phyloP scores from a whole-genome alignment of 2,888 invertebrate species.

The Leptodirus hochenwartii region DNA sequence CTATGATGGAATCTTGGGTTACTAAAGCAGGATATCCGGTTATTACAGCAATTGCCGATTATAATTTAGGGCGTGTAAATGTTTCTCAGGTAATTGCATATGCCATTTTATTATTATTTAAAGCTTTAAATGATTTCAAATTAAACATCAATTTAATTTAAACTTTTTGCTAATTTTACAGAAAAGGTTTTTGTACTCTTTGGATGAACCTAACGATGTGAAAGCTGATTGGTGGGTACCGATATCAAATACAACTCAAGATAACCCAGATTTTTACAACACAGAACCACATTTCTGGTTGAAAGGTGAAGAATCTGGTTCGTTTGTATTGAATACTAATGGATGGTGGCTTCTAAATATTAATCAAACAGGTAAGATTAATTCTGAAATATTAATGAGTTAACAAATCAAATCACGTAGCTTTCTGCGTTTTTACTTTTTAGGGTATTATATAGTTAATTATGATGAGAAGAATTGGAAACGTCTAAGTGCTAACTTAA shows the following conservation, averaged over 20 bases:
- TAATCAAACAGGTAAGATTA: constrained; percentile 38
- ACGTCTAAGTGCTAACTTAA: constrained; percentile 31
- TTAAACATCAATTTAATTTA: background rate
- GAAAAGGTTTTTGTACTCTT: constrained; percentile 19
- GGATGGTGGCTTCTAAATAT: constrained; percentile 46
- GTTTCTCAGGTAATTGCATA: constrained; percentile 24
- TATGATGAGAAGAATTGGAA: constrained; percentile 44
- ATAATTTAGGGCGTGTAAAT: constrained; percentile 21
- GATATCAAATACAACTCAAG: constrained; percentile 27
- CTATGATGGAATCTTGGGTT: constrained; percentile 52
- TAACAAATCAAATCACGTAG: constrained; percentile 13
- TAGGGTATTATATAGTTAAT: constrained; percentile 45
- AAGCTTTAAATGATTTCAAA: background rate
- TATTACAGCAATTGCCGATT: constrained; percentile 32
- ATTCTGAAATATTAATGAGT: background rate
- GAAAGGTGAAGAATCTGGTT: constrained; percentile 22
- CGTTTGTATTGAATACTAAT: constrained; percentile 15
- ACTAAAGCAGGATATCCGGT: constrained; percentile 49
- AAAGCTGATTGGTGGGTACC: constrained; percentile 31
- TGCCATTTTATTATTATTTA: constrained; percentile 1
- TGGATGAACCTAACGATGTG: constrained; percentile 3
- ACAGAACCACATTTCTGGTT: constrained; percentile 33
- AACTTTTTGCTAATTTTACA: constrained; percentile 12
- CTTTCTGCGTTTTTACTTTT: constrained; percentile 22
- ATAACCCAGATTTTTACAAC: constrained; percentile 20